Evolutionary conservation across 2,113 vertebrate species (phyloP).

Genomic region (Strix uralensis): DNA sequence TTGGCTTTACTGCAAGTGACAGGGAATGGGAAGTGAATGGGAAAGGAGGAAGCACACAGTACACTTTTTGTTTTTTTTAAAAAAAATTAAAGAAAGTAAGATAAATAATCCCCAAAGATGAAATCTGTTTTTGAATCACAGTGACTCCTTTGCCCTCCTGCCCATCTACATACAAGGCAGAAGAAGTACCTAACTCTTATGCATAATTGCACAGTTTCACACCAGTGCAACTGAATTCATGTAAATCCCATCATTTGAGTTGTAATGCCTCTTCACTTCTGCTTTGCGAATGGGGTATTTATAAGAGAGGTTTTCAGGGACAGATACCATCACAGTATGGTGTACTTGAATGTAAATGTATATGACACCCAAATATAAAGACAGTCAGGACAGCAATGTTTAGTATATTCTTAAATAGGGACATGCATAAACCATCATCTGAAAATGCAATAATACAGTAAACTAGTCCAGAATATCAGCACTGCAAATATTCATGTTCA

Average conservation of each 20-base stretch:
- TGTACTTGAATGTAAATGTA: conserved; percentile 13
- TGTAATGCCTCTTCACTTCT: conserved; percentile 35
- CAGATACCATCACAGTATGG: neutral
- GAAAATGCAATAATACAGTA: conserved; percentile 44
- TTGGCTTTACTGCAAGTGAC: neutral
- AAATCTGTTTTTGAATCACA: neutral
- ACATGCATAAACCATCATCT: conserved; percentile 36
- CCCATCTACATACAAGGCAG: conserved; percentile 19
- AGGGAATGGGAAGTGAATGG: neutral
- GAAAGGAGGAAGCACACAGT: neutral
- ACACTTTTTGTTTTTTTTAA: neutral
- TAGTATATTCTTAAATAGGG: conserved; percentile 28
- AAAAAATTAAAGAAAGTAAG: neutral
- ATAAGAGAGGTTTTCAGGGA: neutral
- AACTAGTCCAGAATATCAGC: conserved; percentile 11
- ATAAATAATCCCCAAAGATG: neutral
- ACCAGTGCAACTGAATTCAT: neutral
- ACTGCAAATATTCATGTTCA: neutral
- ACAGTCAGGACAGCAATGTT: conserved; percentile 18
- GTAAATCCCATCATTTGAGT: conserved; percentile 52
- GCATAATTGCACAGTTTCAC: conserved; percentile 41
- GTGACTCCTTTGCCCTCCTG: neutral
- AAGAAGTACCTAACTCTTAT: neutral
- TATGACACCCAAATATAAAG: conserved; percentile 37
- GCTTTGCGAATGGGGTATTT: conserved; percentile 34